These are phyloP conservation scores for Alcedo quadribrachys DNA, from an alignment of 2,797 vertebrate species.

Conservation along the genomic window DNA sequence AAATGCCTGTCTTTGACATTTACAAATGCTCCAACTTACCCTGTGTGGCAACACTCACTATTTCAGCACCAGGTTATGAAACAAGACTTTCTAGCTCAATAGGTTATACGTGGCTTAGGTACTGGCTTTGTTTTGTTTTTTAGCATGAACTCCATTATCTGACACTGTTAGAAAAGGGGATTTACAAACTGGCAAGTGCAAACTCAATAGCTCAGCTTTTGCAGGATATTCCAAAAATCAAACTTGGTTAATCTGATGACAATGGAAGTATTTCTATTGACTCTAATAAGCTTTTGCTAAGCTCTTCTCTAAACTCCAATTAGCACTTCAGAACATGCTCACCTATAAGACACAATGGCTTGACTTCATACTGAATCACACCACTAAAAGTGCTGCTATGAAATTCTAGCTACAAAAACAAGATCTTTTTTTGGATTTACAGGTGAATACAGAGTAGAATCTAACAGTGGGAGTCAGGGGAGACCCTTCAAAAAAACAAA, in stretches of 20 bases:
- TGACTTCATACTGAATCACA: not conserved
- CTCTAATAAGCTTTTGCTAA: constrained; percentile 56
- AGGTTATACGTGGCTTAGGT: not conserved
- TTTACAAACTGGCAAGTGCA: not conserved
- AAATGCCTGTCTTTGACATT: constrained; percentile 14
- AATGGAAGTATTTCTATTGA: constrained; percentile 35
- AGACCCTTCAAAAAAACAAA: not conserved
- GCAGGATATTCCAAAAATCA: constrained; percentile 53
- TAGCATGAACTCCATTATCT: not conserved
- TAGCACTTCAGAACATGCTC: constrained; percentile 32
- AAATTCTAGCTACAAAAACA: not conserved
- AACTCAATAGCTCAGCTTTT: constrained; percentile 25
- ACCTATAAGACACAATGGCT: not conserved
- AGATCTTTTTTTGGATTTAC: not conserved
- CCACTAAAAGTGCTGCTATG: not conserved
- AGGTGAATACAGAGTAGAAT: not conserved
- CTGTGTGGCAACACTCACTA: not conserved
- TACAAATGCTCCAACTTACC: constrained; percentile 15
- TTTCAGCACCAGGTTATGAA: not conserved
- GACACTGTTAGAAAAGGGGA: not conserved
- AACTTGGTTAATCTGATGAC: constrained; percentile 43
- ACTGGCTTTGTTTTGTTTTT: constrained; percentile 6
- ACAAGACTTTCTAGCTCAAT: constrained; percentile 4
- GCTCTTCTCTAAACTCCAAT: constrained; percentile 52
- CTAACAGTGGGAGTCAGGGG: not conserved